These are phyloP conservation scores for Pipistrellus pipistrellus DNA, from an alignment of 2,797 vertebrate genomes.

Conservation along the genomic window DNA sequence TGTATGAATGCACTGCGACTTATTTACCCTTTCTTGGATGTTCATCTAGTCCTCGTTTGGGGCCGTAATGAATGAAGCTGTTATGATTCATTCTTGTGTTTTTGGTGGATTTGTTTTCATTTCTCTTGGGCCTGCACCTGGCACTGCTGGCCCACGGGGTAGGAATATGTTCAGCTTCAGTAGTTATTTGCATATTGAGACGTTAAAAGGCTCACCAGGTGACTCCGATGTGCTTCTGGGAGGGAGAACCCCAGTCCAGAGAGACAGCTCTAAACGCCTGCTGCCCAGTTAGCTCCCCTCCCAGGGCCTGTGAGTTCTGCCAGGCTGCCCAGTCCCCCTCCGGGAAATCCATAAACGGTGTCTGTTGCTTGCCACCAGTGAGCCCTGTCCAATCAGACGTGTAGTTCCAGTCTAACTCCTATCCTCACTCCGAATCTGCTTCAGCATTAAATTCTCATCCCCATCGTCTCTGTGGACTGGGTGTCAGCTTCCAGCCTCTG, in stretches of 20 bases:
- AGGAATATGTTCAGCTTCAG: background rate
- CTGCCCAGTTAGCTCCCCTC: background rate
- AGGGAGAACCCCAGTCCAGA: background rate
- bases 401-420: background rate
- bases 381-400: background rate
- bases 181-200: background rate
- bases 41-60: background rate
- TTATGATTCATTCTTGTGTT: background rate
- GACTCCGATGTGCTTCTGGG: background rate
- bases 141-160: background rate
- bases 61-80: background rate
- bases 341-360: background rate
- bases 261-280: background rate
- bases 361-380: background rate
- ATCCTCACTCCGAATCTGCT: background rate
- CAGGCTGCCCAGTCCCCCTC: background rate
- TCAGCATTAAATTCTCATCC: background rate
- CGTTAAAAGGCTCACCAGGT: background rate
- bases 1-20: background rate
- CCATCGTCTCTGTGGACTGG: background rate
- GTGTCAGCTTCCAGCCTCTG: background rate
- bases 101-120: background rate
- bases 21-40: background rate
- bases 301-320: rapidly evolving
- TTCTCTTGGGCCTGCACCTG: background rate